These are phyloP conservation scores for Trematocara marginatum DNA, from an alignment of 2,113 vertebrate genomes.

Conservation along the genomic window DNA sequence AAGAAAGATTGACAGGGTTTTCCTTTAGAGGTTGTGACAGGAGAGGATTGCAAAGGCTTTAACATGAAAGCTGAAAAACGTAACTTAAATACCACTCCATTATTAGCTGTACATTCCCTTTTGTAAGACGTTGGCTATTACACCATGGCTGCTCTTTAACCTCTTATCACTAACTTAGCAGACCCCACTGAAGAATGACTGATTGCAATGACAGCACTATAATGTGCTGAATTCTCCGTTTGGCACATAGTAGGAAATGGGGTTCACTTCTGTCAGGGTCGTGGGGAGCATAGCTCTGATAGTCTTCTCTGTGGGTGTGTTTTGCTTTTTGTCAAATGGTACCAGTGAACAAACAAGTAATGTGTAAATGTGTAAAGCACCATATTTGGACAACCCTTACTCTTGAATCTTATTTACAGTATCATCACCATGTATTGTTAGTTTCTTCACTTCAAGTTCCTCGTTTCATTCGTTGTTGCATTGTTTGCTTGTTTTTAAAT, in stretches of 20 bases:
- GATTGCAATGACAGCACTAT: not conserved
- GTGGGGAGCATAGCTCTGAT: not conserved
- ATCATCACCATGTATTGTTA: not conserved
- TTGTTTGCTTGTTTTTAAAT: not conserved
- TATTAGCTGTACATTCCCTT: not conserved
- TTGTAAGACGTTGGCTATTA: not conserved
- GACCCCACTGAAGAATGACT: not conserved
- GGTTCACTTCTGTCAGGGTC: not conserved
- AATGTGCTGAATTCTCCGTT: conserved; percentile 18
- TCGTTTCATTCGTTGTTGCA: not conserved
- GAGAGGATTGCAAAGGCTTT: not conserved
- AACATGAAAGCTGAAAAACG: conserved; percentile 14
- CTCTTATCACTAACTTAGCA: conserved; percentile 52
- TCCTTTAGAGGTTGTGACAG: conserved; percentile 9
- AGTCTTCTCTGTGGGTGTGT: not conserved
- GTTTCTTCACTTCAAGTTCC: not conserved
- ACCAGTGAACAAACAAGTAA: not conserved
- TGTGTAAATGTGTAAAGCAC: not conserved
- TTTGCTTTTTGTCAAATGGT: not conserved
- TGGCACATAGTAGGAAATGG: conserved; percentile 20
- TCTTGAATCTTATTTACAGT: not conserved
- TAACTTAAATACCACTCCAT: conserved; percentile 2
- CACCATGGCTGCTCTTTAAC: not conserved
- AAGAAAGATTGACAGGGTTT: not conserved
- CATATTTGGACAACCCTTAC: not conserved